Percentiles rank a stretch among this genome's conserved stretches.
Conservation (phyloP, 2,888 invertebrate genomes). For the Bugula neritina region DNA sequence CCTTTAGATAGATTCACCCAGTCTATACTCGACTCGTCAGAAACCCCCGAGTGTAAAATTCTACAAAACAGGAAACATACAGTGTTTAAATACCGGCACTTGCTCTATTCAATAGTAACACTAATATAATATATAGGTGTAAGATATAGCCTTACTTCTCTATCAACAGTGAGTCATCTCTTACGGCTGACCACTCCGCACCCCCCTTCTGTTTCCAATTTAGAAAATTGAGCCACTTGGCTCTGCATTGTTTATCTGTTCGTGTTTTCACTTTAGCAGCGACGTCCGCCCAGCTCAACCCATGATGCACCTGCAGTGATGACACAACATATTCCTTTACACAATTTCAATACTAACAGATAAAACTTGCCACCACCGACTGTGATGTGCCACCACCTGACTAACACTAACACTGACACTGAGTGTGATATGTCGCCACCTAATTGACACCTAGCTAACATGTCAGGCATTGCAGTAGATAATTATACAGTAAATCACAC, state of each 20-base stretch:
- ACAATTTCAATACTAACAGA: too few species aligned
- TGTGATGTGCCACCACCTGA: too few species aligned
- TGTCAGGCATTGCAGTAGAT: too few species aligned
- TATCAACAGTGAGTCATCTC: constrained; percentile 53
- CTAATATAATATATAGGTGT: too few species aligned
- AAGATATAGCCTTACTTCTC: constrained; percentile 47
- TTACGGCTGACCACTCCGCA: constrained; percentile 50
- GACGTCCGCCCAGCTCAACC: constrained; percentile 54
- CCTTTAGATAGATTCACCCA: constrained; percentile 52
- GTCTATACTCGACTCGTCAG: constrained; percentile 54
- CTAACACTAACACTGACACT: too few species aligned
- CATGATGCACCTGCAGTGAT: constrained; percentile 43
- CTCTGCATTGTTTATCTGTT: constrained; percentile 56
- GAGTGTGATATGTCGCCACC: too few species aligned
- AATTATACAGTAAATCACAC: too few species aligned
- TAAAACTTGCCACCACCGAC: too few species aligned
- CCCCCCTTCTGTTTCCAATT: constrained; percentile 56
- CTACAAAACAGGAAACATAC: constrained; percentile 41
- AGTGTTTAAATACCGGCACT: too few species aligned
- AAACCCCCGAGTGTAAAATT: constrained; percentile 43
- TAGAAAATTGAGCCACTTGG: constrained; percentile 57
- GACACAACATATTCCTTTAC: too few species aligned
- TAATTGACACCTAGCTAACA: too few species aligned
- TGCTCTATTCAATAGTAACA: too few species aligned
- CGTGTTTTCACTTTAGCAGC: constrained; percentile 53